Base-by-base conservation (phyloP, 2,888 invertebrate species). In the Shargacucullia verbasci region DNA sequence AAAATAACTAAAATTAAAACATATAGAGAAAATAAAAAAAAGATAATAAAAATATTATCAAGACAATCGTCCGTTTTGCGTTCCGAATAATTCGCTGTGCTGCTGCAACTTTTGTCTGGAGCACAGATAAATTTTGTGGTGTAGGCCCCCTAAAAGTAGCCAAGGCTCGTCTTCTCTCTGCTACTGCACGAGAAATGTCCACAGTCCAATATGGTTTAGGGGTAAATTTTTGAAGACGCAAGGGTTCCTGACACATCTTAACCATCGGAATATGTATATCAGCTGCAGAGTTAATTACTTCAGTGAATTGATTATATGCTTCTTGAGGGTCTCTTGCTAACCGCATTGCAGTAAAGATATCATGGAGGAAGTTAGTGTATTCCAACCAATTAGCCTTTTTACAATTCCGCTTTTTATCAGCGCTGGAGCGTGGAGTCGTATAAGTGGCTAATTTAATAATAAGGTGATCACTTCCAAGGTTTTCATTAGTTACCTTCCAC, bases 161-260 rank as follows among this genome's bases (percentile, higher is more conserved):
- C 1, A 78, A 34, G 0, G 72, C 68, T 12, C 63, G 40, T 6
- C 72, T 40, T 8, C 76, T 60, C 43, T 69, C 45, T 7, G 72
- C 74, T 7, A 78, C 63, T n/a, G 41, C 33, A 54, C 59, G 68
- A 1, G 78, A 78, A 11, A 78, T 25, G 1, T 46, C 33, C 25
- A 45, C 3, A 37, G 55, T 69, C 78, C 78, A 81, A 44, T 76
- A 81, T 7, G 61, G 46, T 57, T 76, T 77, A 0, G 72, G 71
- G 0, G 3, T 44, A 57, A 78, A 77, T 4, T 57, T 65, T 13
- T 3, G 39, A 4, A 8, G 11, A 35, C 2, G 10, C 11, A 7
- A 10, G 0, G 74, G 66, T 38, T 76, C 56, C 12, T 43, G 11
- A 47, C 58, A 49, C 7, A 41, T 13, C 10, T 13, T 41, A 13